Conservation (phyloP, 2,888 invertebrate genomes). For the Melinaea menophilus region DNA sequence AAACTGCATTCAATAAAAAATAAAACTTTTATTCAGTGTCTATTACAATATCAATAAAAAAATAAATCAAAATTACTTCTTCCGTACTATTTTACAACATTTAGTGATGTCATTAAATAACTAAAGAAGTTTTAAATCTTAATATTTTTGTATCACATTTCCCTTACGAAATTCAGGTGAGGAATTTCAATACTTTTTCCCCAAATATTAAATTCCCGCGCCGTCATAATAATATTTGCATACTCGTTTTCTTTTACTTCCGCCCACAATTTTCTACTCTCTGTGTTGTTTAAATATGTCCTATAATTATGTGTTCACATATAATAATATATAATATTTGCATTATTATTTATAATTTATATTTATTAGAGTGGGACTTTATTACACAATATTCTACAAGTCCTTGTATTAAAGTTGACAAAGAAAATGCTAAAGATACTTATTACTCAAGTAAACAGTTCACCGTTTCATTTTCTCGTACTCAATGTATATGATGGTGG, state of each 20-base stretch:
- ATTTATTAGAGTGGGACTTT: no score
- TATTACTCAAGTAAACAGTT: no score
- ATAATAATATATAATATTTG: no score
- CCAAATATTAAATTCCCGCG: conserved; percentile 65
- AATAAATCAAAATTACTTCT: not conserved
- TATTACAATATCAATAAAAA: conserved; percentile 7
- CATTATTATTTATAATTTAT: no score
- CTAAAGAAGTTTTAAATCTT: not conserved
- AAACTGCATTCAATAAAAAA: not conserved
- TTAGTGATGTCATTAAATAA: not conserved
- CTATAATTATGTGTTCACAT: not conserved
- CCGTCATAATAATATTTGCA: conserved; percentile 59
- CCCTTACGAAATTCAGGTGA: conserved; percentile 55
- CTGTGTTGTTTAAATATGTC: not conserved
- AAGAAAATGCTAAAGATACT: no score
- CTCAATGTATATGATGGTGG: no score
- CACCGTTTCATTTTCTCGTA: no score
- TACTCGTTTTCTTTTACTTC: conserved; percentile 10
- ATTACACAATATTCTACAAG: no score
- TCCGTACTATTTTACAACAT: not conserved
- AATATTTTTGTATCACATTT: conserved; percentile 27
- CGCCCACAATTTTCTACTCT: not conserved
- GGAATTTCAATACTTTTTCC: conserved; percentile 44
- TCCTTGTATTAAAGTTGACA: no score
- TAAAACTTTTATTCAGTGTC: not conserved